These are phyloP conservation scores for Lepidothrix coronata DNA, from an alignment of 2,113 vertebrate genomes.

Conservation along the genomic window DNA sequence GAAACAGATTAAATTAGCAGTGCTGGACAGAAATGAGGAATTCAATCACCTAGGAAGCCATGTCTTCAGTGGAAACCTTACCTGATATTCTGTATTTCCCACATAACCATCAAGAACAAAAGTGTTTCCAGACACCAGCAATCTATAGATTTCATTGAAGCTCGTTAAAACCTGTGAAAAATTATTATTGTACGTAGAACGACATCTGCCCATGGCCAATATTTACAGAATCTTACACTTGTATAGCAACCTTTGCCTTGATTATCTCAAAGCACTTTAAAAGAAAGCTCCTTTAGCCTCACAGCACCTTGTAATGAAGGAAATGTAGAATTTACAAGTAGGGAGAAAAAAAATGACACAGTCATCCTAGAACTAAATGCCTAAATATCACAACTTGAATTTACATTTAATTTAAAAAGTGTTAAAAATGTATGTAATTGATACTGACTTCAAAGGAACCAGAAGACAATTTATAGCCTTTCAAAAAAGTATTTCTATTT, in stretches of 20 bases:
- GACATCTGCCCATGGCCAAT: neutral
- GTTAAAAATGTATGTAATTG: neutral
- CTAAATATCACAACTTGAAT: neutral
- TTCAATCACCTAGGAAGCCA: neutral
- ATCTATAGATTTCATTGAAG: neutral
- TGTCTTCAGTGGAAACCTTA: neutral
- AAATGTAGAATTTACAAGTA: neutral
- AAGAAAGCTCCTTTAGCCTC: neutral
- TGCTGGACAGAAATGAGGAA: neutral
- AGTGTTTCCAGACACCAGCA: neutral
- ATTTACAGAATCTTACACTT: neutral
- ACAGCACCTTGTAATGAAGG: neutral
- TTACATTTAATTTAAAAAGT: neutral
- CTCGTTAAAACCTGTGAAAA: neutral
- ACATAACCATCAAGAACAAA: neutral
- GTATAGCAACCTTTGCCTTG: neutral
- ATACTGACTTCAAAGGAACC: neutral
- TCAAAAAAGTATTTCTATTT: neutral
- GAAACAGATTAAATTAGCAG: neutral
- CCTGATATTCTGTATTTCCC: neutral
- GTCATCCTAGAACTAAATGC: neutral
- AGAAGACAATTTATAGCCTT: neutral
- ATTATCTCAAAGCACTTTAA: neutral
- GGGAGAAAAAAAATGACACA: neutral
- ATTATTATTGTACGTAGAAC: neutral